phyloP scores from a whole-genome alignment of 2,113 vertebrate species.

The Notothenia coriiceps region DNA sequence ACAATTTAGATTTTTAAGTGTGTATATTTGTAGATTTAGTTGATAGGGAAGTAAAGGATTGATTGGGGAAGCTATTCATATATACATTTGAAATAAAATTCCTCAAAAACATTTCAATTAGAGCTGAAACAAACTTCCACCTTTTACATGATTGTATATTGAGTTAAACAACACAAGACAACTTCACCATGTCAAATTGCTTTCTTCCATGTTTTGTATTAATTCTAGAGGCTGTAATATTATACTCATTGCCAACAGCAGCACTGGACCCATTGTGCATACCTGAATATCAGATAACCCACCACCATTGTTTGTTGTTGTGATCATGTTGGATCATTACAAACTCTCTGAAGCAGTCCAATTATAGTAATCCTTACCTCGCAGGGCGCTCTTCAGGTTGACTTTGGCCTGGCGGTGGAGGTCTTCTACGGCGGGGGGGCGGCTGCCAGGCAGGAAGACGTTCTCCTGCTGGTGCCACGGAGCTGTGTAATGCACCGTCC shows the following conservation, averaged over 20 bases:
- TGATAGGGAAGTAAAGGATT: neutral
- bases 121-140: neutral
- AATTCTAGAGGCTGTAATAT: no score
- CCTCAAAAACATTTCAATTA: neutral
- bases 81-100: neutral
- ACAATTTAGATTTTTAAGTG: neutral
- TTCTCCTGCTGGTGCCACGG: conserved; percentile 98
- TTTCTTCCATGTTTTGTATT: neutral
- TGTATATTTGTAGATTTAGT: neutral
- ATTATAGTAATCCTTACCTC: conserved; percentile 85
- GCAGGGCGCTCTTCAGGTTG: conserved; percentile 95
- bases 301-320: neutral
- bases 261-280: neutral
- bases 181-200: neutral
- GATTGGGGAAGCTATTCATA: neutral
- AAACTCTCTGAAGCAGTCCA: no score
- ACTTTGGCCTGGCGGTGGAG: conserved; percentile 96
- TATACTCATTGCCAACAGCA: no score
- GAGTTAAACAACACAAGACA: no score
- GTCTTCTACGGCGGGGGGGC: conserved; percentile 94
- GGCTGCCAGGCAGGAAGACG: conserved; percentile 91
- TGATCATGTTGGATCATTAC: neutral
- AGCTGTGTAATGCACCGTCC: conserved; percentile 96
- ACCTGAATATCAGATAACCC: no score
- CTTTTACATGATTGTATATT: no score